These are phyloP conservation scores for Distichodus sexfasciatus DNA, from an alignment of 2,797 vertebrate genomes.

Conservation along the genomic window DNA sequence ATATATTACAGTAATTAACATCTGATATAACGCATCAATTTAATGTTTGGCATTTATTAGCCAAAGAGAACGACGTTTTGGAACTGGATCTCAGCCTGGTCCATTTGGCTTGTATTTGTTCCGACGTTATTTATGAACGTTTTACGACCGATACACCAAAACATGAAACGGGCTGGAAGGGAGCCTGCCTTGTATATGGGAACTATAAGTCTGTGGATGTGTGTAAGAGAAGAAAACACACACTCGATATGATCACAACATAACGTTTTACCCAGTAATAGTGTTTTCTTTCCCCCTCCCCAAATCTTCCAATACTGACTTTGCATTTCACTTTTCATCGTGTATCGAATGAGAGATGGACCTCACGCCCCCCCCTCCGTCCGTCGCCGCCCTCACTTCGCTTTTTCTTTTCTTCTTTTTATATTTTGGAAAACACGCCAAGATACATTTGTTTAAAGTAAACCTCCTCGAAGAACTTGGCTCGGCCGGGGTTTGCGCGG, in stretches of 20 bases:
- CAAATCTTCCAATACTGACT: slow-evolving; percentile 39
- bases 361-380: slow-evolving; percentile 37
- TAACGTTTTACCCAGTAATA: slow-evolving; percentile 6
- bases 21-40: slow-evolving; percentile 2
- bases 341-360: slow-evolving; percentile 66
- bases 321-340: slow-evolving; percentile 55
- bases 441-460: slow-evolving; percentile 66
- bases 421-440: slow-evolving; percentile 57
- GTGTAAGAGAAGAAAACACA: not conserved
- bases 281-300: slow-evolving; percentile 29
- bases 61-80: slow-evolving; percentile 7
- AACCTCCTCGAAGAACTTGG: slow-evolving; percentile 75
- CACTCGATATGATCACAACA: slow-evolving; percentile 13
- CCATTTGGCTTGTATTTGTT: slow-evolving; percentile 16
- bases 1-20: slow-evolving; percentile 28
- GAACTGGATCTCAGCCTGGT: slow-evolving; percentile 5
- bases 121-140: slow-evolving; percentile 13
- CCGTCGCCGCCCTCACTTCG: not conserved
- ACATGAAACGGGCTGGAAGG: not conserved
- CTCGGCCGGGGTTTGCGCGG: slow-evolving; percentile 42
- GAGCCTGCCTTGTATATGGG: not conserved
- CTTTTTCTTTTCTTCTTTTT: too few species aligned
- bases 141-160: slow-evolving; percentile 7
- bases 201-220: not conserved
- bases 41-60: slow-evolving; percentile 29